phyloP scores from a whole-genome alignment of 2,113 vertebrate species.

The Istiophorus platypterus region DNA sequence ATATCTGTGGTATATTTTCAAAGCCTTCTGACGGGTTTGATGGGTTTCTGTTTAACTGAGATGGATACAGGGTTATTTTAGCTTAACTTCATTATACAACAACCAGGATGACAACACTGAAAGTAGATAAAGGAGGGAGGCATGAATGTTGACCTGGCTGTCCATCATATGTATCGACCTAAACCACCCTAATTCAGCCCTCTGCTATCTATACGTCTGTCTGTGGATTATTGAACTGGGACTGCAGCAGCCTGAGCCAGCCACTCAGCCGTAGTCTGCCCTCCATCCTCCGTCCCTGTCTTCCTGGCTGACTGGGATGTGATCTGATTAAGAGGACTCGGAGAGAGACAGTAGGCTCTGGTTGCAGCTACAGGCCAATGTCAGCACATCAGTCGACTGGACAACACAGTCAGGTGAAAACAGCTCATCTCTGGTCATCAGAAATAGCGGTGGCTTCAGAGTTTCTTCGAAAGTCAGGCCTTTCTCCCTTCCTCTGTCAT shows the following conservation, averaged over 20 bases:
- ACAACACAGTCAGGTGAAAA: conserved; percentile 50
- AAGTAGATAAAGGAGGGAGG: conserved; percentile 36
- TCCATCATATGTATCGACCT: conserved; percentile 47
- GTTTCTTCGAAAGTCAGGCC: conserved; percentile 27
- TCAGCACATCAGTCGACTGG: conserved; percentile 75
- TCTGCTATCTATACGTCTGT: conserved; percentile 72
- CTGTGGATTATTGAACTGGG: conserved; percentile 76
- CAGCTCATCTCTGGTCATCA: conserved; percentile 56
- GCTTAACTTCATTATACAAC: background rate
- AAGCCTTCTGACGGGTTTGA: conserved; percentile 1
- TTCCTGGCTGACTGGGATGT: conserved; percentile 46
- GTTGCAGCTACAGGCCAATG: conserved; percentile 79
- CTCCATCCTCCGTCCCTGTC: conserved; percentile 51
- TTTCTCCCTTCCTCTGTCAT: conserved; percentile 29
- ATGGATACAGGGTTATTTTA: background rate
- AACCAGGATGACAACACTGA: background rate
- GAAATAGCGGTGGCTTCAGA: conserved; percentile 34
- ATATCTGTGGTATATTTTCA: background rate
- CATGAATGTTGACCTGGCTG: conserved; percentile 46
- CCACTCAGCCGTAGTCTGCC: conserved; percentile 63
- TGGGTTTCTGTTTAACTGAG: background rate
- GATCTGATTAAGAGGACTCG: conserved; percentile 67
- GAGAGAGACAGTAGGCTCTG: conserved; percentile 66
- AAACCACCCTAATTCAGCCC: conserved; percentile 48
- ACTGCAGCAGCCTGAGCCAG: conserved; percentile 49